phyloP scores from a whole-genome alignment of 1,140 invertebrate genomes.

The Drosophila sulfurigaster region DNA sequence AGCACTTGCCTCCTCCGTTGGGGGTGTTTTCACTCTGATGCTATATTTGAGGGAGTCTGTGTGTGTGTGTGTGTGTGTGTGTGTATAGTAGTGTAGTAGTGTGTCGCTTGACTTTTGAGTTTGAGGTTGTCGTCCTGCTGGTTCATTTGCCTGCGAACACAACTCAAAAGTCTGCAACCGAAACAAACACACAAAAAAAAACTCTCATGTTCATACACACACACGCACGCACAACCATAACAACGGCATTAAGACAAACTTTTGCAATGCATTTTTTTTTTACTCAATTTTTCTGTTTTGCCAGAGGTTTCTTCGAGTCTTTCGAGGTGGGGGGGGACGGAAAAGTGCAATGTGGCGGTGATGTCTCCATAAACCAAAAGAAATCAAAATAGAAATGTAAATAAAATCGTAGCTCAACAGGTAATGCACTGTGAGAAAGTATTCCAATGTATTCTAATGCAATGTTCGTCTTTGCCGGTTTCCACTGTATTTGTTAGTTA shows the following conservation, averaged over 20 bases:
- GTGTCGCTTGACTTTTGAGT: slow-evolving; percentile 46
- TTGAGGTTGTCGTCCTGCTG: slow-evolving; percentile 55
- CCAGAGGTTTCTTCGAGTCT: slow-evolving; percentile 14
- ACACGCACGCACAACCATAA: slow-evolving; percentile 34
- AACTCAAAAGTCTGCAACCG: slow-evolving; percentile 67
- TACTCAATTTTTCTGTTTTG: slow-evolving; percentile 41
- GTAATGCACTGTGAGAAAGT: slow-evolving; percentile 36
- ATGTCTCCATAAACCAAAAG: slow-evolving; percentile 65
- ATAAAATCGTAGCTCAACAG: slow-evolving; percentile 23
- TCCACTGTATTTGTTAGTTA: not conserved
- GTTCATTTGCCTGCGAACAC: slow-evolving; percentile 65
- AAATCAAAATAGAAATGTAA: slow-evolving; percentile 46
- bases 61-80: too few relatives aligned
- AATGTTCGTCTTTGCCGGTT: not conserved
- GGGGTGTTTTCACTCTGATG: not conserved
- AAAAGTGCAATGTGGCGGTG: slow-evolving; percentile 13
- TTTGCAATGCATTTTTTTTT: slow-evolving; percentile 46
- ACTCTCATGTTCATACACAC: slow-evolving; percentile 24
- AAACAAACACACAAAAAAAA: slow-evolving; percentile 61
- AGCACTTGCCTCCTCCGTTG: slow-evolving; percentile 21
- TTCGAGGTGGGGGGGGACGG: not conserved
- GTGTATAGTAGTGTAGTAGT: too few relatives aligned
- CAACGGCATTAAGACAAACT: slow-evolving; percentile 44
- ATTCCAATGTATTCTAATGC: not conserved
- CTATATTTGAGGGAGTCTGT: not conserved